phyloP scores from a whole-genome alignment of 2,888 invertebrate species.

The Therioaphis trifolii region DNA sequence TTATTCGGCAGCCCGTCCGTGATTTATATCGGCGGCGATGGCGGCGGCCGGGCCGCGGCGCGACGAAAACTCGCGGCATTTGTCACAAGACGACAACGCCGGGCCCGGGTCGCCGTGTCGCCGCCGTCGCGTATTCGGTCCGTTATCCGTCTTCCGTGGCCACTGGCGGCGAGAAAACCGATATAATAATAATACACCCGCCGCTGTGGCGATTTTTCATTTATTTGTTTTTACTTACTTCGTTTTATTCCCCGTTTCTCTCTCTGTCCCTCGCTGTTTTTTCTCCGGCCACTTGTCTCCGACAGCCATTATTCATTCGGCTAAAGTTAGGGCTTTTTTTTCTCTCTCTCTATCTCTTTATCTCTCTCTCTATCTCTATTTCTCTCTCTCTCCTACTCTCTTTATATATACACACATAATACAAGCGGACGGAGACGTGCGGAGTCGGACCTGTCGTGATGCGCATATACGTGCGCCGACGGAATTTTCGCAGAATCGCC shows the following conservation, averaged over 20 bases:
- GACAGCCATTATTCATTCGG: neutral
- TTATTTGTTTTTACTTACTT: neutral
- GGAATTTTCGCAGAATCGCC: slow-evolving; percentile 46
- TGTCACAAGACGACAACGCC: neutral
- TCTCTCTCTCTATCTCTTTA: too few species aligned
- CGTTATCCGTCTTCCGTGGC: neutral
- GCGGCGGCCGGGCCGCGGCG: too few species aligned
- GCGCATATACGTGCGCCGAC: neutral
- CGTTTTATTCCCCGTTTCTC: neutral
- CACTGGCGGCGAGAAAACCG: too few species aligned
- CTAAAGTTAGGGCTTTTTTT: too few species aligned
- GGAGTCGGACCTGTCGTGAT: too few species aligned
- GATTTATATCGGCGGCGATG: neutral
- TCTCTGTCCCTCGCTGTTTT: neutral
- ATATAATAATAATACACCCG: neutral
- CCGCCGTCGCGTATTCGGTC: neutral
- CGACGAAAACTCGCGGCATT: neutral
- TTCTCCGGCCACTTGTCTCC: neutral
- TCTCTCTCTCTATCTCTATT: too few species aligned
- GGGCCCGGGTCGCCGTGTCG: neutral
- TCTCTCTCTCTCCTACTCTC: too few species aligned
- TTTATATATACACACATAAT: too few species aligned
- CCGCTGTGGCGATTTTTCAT: neutral
- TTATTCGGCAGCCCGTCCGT: neutral
- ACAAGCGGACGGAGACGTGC: too few species aligned